Evolutionary conservation across 2,888 invertebrate species (phyloP).

Genomic region (Eurytoma adleriae): DNA sequence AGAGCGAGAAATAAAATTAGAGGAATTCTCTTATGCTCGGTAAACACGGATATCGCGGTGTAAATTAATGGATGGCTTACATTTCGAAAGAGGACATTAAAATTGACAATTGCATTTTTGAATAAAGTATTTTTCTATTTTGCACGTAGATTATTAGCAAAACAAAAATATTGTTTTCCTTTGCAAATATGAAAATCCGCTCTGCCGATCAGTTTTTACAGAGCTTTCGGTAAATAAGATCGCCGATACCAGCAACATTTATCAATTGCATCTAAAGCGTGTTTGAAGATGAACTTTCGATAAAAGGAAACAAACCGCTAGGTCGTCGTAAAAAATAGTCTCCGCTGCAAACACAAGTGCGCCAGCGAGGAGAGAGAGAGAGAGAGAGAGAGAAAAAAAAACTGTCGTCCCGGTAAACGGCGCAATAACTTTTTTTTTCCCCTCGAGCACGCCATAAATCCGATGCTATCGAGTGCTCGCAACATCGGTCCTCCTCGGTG

Average conservation of each 20-base stretch:
- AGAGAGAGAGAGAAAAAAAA: neutral
- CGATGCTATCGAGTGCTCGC: conserved; percentile 25
- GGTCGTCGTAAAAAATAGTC: conserved; percentile 6
- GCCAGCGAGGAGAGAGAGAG: neutral
- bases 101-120: no score
- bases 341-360: conserved; percentile 17
- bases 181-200: no score
- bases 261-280: neutral
- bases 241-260: no score
- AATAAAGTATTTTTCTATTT: no score
- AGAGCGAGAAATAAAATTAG: conserved; percentile 49
- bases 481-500: neutral
- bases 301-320: conserved; percentile 7
- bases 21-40: conserved; percentile 21
- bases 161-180: no score
- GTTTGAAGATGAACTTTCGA: neutral
- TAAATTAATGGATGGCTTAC: conserved; percentile 22
- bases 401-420: neutral
- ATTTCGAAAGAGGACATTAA: no score
- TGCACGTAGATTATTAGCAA: no score
- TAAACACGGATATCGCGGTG: conserved; percentile 35
- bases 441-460: conserved; percentile 37
- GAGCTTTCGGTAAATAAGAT: no score
- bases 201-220: no score
- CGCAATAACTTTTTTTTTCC: neutral